Conservation (phyloP, 2,797 vertebrate species). For the Protosalanx chinensis region DNA sequence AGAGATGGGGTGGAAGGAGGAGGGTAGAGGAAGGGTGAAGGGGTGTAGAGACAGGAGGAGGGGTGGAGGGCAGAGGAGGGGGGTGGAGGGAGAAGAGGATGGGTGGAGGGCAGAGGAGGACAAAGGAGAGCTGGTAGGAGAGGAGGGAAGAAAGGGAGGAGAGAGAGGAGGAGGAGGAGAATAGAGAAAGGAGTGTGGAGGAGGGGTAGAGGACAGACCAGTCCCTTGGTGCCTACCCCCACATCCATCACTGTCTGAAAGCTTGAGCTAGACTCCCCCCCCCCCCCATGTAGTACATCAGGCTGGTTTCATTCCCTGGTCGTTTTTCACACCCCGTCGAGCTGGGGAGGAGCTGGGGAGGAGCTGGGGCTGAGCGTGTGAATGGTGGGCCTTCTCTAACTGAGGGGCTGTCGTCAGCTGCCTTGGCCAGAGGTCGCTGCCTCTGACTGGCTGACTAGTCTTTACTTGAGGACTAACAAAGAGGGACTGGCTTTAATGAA, state of each 20-base stretch:
- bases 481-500: constrained; percentile 21
- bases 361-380: not conserved
- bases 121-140: not conserved
- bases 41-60: not conserved
- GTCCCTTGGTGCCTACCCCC: constrained; percentile 13
- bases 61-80: not conserved
- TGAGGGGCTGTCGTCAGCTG: constrained; percentile 17
- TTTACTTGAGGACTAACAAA: constrained; percentile 17
- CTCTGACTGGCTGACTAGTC: constrained; percentile 8
- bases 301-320: constrained; percentile 9
- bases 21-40: too few species aligned
- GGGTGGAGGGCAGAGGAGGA: not conserved
- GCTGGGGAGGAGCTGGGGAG: not conserved
- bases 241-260: constrained; percentile 30
- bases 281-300: constrained; percentile 12
- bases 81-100: too few species aligned
- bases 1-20: too few species aligned
- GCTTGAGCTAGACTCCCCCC: constrained; percentile 8
- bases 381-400: constrained; percentile 9
- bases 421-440: constrained; percentile 14
- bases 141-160: not conserved
- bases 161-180: too few species aligned
- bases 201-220: constrained; percentile 5
- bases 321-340: constrained; percentile 16
- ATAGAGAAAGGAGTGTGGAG: not conserved